These are phyloP conservation scores for Lydus trimaculatus DNA, from an alignment of 2,888 invertebrate species.

Conservation along the genomic window DNA sequence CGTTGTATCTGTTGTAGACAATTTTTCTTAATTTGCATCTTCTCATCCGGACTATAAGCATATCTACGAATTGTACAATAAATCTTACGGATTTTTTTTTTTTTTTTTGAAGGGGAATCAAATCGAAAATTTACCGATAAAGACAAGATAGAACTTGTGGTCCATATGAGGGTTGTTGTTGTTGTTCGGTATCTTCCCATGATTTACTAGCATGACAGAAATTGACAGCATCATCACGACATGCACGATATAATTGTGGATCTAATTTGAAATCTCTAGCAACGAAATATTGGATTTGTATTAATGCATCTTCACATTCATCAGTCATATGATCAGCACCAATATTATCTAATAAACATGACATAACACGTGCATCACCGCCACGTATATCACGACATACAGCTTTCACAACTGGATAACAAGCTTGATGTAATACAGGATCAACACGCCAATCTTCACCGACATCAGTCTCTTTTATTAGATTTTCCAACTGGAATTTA, in stretches of 20 bases:
- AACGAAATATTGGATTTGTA: conserved; percentile 97
- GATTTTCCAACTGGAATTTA: conserved; percentile 70
- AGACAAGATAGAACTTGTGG: conserved; percentile 90
- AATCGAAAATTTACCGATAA: conserved; percentile 66
- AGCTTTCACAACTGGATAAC: conserved; percentile 82
- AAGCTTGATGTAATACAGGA: conserved; percentile 85
- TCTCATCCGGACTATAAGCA: conserved; percentile 63
- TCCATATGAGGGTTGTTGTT: conserved; percentile 79
- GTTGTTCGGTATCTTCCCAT: conserved; percentile 69
- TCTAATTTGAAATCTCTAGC: conserved; percentile 94
- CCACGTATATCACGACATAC: conserved; percentile 77
- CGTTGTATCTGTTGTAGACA: conserved; percentile 84
- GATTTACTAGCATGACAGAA: conserved; percentile 80
- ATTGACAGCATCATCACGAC: conserved; percentile 84
- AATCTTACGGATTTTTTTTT: no score
- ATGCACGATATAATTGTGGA: conserved; percentile 86
- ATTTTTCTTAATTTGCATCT: conserved; percentile 64
- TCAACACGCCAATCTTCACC: conserved; percentile 97
- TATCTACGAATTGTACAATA: conserved; percentile 57
- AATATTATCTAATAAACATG: conserved; percentile 92
- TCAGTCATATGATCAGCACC: conserved; percentile 84
- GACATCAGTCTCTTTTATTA: conserved; percentile 89
- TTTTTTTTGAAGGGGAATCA: no score
- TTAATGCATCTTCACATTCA: conserved; percentile 88
- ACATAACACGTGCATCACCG: conserved; percentile 85